Percentiles rank a stretch among this genome's conserved stretches.
Conservation (phyloP, 2,797 vertebrate species). For the Spondyliosoma cantharus region DNA sequence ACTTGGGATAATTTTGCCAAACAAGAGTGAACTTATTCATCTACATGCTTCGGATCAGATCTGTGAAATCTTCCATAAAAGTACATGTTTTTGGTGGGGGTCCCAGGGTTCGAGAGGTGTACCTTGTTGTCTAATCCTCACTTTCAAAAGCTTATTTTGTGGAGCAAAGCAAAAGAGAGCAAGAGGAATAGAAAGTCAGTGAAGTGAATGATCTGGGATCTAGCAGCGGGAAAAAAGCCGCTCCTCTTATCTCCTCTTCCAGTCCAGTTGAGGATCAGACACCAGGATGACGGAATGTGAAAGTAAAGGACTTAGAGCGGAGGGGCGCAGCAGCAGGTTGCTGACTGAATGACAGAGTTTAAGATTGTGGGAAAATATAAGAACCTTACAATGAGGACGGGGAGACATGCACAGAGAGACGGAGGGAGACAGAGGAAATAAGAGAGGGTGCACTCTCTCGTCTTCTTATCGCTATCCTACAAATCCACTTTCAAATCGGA, state of each 20-base stretch:
- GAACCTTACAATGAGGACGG: slow-evolving; percentile 15
- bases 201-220: slow-evolving; percentile 42
- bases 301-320: slow-evolving; percentile 32
- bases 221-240: slow-evolving; percentile 38
- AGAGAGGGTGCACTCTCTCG: slow-evolving; percentile 5
- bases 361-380: slow-evolving; percentile 36
- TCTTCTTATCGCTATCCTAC: slow-evolving; percentile 45
- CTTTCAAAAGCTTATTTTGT: slow-evolving; percentile 1
- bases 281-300: slow-evolving; percentile 17
- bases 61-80: background rate
- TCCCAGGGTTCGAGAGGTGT: background rate
- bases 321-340: slow-evolving; percentile 42
- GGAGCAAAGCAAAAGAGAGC: slow-evolving; percentile 15
- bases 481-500: slow-evolving; percentile 58
- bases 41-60: background rate
- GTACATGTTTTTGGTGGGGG: background rate
- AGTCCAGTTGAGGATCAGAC: slow-evolving; percentile 56
- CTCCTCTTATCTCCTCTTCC: slow-evolving; percentile 46
- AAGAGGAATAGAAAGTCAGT: slow-evolving; percentile 18
- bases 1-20: background rate
- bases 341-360: slow-evolving; percentile 38
- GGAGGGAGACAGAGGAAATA: slow-evolving; percentile 14
- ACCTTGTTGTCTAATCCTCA: slow-evolving; percentile 3
- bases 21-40: background rate
- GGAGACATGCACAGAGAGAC: slow-evolving; percentile 6